Base-by-base conservation (phyloP, 1,140 invertebrate species). In the Chrysopa pallens region DNA sequence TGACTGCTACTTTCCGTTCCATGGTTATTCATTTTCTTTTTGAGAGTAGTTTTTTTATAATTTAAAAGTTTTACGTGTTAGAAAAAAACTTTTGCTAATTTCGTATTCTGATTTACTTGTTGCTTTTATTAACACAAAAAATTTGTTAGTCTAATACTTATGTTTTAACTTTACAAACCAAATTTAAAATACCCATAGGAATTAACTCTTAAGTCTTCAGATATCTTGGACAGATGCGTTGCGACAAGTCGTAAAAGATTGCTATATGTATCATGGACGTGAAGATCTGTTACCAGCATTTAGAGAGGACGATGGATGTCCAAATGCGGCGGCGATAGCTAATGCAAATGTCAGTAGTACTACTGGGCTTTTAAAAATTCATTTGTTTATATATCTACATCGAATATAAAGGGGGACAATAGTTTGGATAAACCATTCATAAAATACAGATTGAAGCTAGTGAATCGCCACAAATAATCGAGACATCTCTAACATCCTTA, bases 211-310 rank as follows among this genome's bases (percentile, higher is more conserved):
- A n/a, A n/a, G n/a, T 7, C 29, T 63, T 11, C 62, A 92, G 86
- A 89, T 93, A 50, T 92, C 88, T 29, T 95, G 89, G 89, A 94
- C 89, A 12, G 85, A 92, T 62, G 89, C 89, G 12, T 66, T 95
- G 42, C 69, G 90, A 13, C 86, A 92, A 64, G 93, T 94, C 51
- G 89, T 95, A 37, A 87, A 91, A 58, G 93, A 93, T 66, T 95
- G 90, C 64, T 95, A 95, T 66, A 91, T 89, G 67, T 91, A 87
- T 64, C 90, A 95, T 64, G 87, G 86, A 2, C 69, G 90, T 50
- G 88, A 93, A 64, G 90, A 94, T 62, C 68, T 94, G 36, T 63
- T 94, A 47, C 88, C 89, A 7, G 84, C 84, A 13, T 92, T 93
- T 64, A 82, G 71, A 45, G 87, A 90, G 53, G 84, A 89, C 36